Conservation (phyloP, 2,797 vertebrate species). For the Cetoscarus ocellatus region DNA sequence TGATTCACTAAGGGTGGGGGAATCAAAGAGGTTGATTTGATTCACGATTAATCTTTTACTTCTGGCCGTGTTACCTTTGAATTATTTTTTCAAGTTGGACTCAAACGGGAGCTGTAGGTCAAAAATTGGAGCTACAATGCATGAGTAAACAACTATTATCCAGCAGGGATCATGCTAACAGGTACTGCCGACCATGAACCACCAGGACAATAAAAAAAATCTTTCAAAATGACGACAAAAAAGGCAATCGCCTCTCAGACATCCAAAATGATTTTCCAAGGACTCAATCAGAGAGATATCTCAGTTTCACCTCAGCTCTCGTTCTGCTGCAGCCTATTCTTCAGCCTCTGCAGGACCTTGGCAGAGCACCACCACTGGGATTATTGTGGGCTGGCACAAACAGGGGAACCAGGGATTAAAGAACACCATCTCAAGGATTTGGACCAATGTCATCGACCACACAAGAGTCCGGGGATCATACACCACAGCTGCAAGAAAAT, state of each 20-base stretch:
- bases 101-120: no score
- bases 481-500: constrained; percentile 15
- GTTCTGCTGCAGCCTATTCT: not conserved
- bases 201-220: not conserved
- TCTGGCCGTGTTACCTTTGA: no score
- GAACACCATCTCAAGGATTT: constrained; percentile 29
- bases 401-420: constrained; percentile 17
- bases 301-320: constrained; percentile 3
- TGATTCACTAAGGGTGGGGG: no score
- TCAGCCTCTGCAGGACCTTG: constrained; percentile 7
- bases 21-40: no score
- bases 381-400: constrained; percentile 22
- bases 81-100: no score
- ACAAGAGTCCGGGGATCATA: constrained; percentile 13
- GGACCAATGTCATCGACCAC: constrained; percentile 20
- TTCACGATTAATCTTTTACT: no score
- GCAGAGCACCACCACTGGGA: constrained; percentile 4
- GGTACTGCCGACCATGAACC: not conserved
- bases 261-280: not conserved
- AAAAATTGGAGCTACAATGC: no score
- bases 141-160: not conserved
- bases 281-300: not conserved
- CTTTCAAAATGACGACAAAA: not conserved
- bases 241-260: not conserved
- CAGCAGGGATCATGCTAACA: not conserved